phyloP scores from a whole-genome alignment of 2,888 invertebrate species.

The Morpho helenor region DNA sequence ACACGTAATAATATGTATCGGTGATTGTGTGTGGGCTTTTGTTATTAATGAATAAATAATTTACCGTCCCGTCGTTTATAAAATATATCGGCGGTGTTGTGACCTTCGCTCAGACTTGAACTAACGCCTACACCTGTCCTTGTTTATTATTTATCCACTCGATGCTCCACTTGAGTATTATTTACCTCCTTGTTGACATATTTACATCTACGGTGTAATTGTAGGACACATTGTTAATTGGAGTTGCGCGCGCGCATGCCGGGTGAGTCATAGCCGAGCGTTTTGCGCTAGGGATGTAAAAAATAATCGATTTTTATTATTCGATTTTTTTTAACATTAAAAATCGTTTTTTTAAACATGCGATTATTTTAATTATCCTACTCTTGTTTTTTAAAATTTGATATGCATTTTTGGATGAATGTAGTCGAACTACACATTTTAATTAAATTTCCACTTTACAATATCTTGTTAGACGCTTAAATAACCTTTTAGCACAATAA shows the following conservation, averaged over 20 bases:
- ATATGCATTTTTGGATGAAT: too few relatives aligned
- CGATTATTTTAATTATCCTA: too few relatives aligned
- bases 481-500: too few relatives aligned
- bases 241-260: conserved; percentile 63
- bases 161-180: conserved; percentile 51
- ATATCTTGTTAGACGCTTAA: too few relatives aligned
- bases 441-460: too few relatives aligned
- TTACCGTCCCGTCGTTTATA: conserved; percentile 17
- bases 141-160: conserved; percentile 36
- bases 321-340: too few relatives aligned
- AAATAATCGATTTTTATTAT: too few relatives aligned
- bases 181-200: conserved; percentile 69
- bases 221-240: conserved; percentile 64
- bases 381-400: too few relatives aligned
- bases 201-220: conserved; percentile 61
- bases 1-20: conserved; percentile 9
- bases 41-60: conserved; percentile 30
- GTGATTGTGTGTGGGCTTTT: conserved; percentile 26
- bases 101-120: conserved; percentile 59
- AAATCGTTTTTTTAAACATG: too few relatives aligned
- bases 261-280: conserved; percentile 68
- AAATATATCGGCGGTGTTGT: conserved; percentile 16
- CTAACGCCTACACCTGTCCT: conserved; percentile 54
- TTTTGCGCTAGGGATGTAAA: conserved; percentile 39
- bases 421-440: too few relatives aligned